phyloP scores from a whole-genome alignment of 2,888 invertebrate genomes.

The Nephrotoma flavescens region DNA sequence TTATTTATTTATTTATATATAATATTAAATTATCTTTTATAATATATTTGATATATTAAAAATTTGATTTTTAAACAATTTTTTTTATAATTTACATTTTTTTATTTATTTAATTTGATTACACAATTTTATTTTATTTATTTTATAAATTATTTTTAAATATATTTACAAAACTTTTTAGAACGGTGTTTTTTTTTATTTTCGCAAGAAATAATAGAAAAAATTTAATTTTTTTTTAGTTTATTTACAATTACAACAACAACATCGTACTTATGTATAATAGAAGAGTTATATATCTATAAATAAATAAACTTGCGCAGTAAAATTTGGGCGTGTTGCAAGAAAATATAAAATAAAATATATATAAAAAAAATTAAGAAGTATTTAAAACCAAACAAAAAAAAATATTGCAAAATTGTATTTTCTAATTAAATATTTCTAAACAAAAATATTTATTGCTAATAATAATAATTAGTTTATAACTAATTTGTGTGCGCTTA shows the following conservation, averaged over 20 bases:
- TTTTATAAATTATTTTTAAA: background rate
- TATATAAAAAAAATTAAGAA: background rate
- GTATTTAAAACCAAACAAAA: too few relatives aligned
- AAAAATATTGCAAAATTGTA: background rate
- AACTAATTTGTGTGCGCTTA: background rate
- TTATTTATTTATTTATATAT: background rate
- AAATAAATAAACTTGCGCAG: background rate
- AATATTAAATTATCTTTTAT: background rate
- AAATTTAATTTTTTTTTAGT: background rate
- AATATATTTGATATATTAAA: background rate
- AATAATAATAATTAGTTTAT: background rate
- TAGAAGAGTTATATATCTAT: too few relatives aligned
- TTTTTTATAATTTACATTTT: background rate
- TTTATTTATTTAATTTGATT: background rate
- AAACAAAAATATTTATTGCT: background rate
- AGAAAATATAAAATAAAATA: background rate
- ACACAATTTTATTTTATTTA: background rate
- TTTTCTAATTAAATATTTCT: background rate
- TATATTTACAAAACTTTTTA: background rate
- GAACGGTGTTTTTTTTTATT: too few relatives aligned
- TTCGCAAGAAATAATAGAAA: background rate
- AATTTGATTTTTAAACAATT: background rate
- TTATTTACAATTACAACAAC: background rate
- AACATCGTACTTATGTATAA: background rate
- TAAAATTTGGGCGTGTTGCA: background rate